Evolutionary conservation across 1,140 invertebrate genomes (phyloP).

Genomic region (Drosophila miranda): DNA sequence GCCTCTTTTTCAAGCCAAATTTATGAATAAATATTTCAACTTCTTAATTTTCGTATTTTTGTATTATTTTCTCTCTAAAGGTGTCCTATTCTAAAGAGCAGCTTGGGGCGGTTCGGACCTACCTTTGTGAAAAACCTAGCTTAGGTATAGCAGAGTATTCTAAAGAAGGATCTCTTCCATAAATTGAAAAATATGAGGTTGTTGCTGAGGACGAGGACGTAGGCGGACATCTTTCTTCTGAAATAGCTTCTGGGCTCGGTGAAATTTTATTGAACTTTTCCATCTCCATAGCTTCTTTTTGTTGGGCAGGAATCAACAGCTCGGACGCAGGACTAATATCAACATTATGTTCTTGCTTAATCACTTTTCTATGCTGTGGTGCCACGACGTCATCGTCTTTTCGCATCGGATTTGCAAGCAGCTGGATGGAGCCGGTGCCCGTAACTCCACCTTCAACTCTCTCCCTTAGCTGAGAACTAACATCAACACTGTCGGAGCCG

Average conservation of each 20-base stretch:
- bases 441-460: background rate
- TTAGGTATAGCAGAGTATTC: conserved; percentile 2
- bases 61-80: too few species aligned
- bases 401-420: too few species aligned
- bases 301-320: too few species aligned
- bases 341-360: background rate
- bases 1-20: too few species aligned
- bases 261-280: background rate
- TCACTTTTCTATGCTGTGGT: conserved; percentile 3
- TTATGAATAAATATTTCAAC: too few species aligned
- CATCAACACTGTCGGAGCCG: background rate
- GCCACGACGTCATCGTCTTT: background rate
- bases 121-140: conserved; percentile 10
- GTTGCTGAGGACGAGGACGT: conserved; percentile 3
- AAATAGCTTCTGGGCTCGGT: background rate
- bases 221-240: background rate
- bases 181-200: conserved; percentile 1
- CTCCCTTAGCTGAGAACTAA: background rate
- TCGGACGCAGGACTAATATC: background rate
- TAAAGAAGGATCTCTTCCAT: background rate
- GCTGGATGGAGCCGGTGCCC: background rate
- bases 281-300: too few species aligned
- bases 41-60: too few species aligned
- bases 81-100: background rate
- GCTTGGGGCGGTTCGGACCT: background rate